These are phyloP conservation scores for Cheilosia impressa DNA, from an alignment of 2,888 invertebrate genomes.

Conservation along the genomic window DNA sequence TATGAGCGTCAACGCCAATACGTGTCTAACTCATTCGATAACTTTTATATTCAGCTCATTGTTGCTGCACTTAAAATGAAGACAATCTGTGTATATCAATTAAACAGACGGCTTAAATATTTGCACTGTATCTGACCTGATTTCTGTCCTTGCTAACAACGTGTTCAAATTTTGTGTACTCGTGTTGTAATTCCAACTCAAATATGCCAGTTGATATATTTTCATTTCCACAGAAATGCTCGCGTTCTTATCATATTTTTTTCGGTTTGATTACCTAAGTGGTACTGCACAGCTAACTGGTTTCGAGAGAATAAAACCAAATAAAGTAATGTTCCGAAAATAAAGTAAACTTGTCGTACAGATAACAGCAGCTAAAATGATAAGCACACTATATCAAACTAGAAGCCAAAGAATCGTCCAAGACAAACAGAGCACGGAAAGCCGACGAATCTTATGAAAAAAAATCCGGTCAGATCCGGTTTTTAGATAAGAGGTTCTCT, in stretches of 20 bases:
- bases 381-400: constrained; percentile 23
- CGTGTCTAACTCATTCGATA: no score
- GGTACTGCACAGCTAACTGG: constrained; percentile 35
- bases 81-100: no score
- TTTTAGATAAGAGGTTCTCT: constrained; percentile 23
- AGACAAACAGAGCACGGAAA: constrained; percentile 1
- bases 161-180: no score
- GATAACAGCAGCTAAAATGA: constrained; percentile 48
- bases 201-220: no score
- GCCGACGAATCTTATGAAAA: neutral
- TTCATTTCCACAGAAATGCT: neutral
- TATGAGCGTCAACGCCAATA: no score
- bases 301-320: constrained; percentile 34
- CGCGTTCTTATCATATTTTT: constrained; percentile 7
- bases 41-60: no score
- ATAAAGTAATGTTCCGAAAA: constrained; percentile 4
- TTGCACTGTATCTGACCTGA: no score
- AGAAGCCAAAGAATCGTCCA: neutral
- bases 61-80: no score
- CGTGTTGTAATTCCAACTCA: no score
- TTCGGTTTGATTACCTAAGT: constrained; percentile 22
- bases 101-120: no score
- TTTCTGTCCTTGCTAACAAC: no score
- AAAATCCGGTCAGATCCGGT: constrained; percentile 40
- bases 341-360: constrained; percentile 19